Base-by-base conservation (phyloP, 2,113 vertebrate genomes). In the Phaetusa simplex region DNA sequence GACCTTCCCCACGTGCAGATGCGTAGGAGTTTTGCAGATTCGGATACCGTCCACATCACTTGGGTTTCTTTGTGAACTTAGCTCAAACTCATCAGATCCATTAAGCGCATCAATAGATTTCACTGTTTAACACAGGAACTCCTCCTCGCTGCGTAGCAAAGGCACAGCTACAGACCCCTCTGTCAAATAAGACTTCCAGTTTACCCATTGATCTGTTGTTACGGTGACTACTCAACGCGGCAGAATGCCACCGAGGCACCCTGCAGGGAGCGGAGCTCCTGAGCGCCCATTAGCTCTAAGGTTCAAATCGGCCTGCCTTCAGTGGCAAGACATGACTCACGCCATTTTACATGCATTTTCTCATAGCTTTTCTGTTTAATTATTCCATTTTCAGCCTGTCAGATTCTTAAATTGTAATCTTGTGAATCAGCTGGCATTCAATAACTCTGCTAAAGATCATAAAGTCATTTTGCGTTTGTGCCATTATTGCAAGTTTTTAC, bases 81-180 rank as follows among this genome's bases (percentile, higher is more conserved):
- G 30, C n/a, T 29, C n/a, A 47, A 79, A 73, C 21, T 47, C n/a
- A 53, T 23, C 30, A 29, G 66, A 49, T 53, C 18, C 40, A 53
- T 53, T 23, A 66, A 27, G 24, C 7, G 38, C 43, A 83, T 59
- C 72, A 16, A 53, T 4, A n/a, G 52, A 40, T 79, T 47, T 84
- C 38, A 27, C 29, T 32, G 17, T 47, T 83, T 22, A 53, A 27
- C 18, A 26, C 21, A 47, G 66, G 21, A 72, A 42, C 40, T 47
- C 52, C 8, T 66, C 34, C 45, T 67, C 73, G 0, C 1, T 8
- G 14, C 1, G 0, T 11, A 42, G 52, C 29, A 65, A 45, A 45
- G 29, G n/a, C 50, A 40, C 14, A 34, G 50, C 50, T 11, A 43
- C 64, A 65, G 50, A 40, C 16, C 65, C 30, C n/a, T 32, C 43